Conservation (phyloP, 2,113 vertebrate species). For the Dasyurus viverrinus region DNA sequence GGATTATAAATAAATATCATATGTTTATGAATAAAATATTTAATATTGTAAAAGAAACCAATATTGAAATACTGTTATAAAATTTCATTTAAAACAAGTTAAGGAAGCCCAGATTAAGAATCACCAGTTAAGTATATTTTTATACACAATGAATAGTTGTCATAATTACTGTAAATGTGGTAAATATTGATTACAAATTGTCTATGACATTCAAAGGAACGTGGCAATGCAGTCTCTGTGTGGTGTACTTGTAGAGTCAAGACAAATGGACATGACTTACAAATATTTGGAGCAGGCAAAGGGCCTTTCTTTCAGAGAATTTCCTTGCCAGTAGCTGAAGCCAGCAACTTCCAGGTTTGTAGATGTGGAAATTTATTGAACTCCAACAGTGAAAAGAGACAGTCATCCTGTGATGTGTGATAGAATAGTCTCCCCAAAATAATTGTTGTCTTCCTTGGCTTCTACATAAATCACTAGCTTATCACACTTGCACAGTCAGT, state of each 20-base stretch:
- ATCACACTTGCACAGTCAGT: constrained; percentile 67
- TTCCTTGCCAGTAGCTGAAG: constrained; percentile 50
- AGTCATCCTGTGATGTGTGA: constrained; percentile 51
- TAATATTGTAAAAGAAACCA: background rate
- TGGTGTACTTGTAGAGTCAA: background rate
- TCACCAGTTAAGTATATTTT: background rate
- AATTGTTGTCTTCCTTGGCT: constrained; percentile 45
- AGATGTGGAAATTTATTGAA: constrained; percentile 70
- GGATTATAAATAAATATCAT: background rate
- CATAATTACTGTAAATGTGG: background rate
- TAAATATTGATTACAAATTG: constrained; percentile 32
- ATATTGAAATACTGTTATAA: background rate
- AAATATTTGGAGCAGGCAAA: constrained; percentile 38
- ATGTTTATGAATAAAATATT: background rate
- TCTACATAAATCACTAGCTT: constrained; percentile 69
- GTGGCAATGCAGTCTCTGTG: constrained; percentile 5
- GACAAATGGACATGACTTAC: constrained; percentile 21
- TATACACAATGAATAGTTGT: background rate
- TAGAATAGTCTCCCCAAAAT: constrained; percentile 61
- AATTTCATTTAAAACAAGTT: background rate
- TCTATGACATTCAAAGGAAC: background rate
- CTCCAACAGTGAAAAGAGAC: constrained; percentile 61
- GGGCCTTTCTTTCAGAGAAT: constrained; percentile 46
- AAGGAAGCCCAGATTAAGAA: background rate
- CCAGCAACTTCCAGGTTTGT: constrained; percentile 62